Conservation (phyloP, 1,140 invertebrate genomes). For the Campodea augens region DNA sequence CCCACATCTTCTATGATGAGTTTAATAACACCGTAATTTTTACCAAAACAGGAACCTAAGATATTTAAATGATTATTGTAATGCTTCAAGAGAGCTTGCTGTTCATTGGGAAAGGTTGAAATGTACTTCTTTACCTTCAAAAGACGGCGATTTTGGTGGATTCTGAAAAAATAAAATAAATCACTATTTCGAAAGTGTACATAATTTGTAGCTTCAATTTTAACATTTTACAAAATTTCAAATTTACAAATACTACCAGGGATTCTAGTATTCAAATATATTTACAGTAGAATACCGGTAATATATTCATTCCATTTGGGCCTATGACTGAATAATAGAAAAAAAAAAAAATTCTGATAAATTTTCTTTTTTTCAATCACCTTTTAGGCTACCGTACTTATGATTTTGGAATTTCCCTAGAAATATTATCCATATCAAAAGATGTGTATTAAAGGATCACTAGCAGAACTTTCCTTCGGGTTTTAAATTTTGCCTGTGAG, state of each 20-base stretch:
- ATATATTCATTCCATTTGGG: neutral
- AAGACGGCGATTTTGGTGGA: conserved; percentile 31
- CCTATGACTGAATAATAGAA: no score
- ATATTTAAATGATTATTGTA: conserved; percentile 55
- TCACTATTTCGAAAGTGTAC: neutral
- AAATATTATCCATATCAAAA: no score
- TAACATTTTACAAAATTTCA: conserved; percentile 5
- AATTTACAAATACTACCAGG: conserved; percentile 25
- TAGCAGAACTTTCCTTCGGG: no score
- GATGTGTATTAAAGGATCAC: no score
- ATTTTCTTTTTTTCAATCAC: no score
- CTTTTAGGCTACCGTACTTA: no score
- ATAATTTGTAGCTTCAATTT: neutral
- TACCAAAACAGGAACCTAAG: conserved; percentile 56
- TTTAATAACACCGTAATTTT: conserved; percentile 66
- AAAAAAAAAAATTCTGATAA: no score
- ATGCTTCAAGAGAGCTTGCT: conserved; percentile 51
- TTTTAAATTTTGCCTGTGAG: no score
- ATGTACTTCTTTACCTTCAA: conserved; percentile 53
- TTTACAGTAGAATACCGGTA: neutral
- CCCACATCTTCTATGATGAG: conserved; percentile 62
- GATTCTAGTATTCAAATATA: conserved; percentile 25
- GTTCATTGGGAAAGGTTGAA: conserved; percentile 44
- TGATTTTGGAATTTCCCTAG: no score
- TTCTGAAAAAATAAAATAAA: conserved; percentile 18